Evolutionary conservation across 2,888 invertebrate genomes (phyloP).

Genomic region (Tetrapedia diversipes): DNA sequence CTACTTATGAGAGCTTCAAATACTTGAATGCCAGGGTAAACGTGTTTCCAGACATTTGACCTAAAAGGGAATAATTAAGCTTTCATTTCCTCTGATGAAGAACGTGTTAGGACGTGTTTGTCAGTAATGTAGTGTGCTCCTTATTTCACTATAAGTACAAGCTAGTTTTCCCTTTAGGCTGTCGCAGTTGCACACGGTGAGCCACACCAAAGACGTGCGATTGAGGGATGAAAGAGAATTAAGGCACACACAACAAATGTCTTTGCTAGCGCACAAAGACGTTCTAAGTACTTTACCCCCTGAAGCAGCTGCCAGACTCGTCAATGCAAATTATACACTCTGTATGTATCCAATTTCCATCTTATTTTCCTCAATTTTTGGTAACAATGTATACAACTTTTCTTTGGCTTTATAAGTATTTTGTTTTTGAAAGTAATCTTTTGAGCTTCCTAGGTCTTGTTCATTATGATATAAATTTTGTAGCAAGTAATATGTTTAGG

Average conservation of each 20-base stretch:
- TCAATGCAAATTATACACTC: slow-evolving; percentile 90
- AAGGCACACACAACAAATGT: slow-evolving; percentile 89
- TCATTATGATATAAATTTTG: background rate
- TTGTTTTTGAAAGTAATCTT: background rate
- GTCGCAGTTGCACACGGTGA: slow-evolving; percentile 89
- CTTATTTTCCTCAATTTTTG: background rate
- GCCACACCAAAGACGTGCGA: slow-evolving; percentile 90
- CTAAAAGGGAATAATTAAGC: background rate
- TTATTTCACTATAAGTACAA: slow-evolving; percentile 64
- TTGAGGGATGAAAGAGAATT: slow-evolving; percentile 90
- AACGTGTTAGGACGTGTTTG: slow-evolving; percentile 15
- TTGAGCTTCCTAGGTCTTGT: background rate
- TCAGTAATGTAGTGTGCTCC: slow-evolving; percentile 57
- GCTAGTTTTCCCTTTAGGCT: slow-evolving; percentile 84
- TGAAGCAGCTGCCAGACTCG: slow-evolving; percentile 89
- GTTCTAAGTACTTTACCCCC: slow-evolving; percentile 88
- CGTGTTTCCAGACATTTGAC: background rate
- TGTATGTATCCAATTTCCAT: slow-evolving; percentile 85
- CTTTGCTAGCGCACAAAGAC: slow-evolving; percentile 88
- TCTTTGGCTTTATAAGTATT: slow-evolving; percentile 7
- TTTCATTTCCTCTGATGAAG: background rate
- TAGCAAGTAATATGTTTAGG: slow-evolving; percentile 1
- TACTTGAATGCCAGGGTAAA: background rate
- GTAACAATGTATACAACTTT: background rate
- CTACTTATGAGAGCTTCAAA: background rate